Evolutionary conservation across 2,797 vertebrate species (phyloP).

Genomic region (Schizopygopsis malacanthus): DNA sequence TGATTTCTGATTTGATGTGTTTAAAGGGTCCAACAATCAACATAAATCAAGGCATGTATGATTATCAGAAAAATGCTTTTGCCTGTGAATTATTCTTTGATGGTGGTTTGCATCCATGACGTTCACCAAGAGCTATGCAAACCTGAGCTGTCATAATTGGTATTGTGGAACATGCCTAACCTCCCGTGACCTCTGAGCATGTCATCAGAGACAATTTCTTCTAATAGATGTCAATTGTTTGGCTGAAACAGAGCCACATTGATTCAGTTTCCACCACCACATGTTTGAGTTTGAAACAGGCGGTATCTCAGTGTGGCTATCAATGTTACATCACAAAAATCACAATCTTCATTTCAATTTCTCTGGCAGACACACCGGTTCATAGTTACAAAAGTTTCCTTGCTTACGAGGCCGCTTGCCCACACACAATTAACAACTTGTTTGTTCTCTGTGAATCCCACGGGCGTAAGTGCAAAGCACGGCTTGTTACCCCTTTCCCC

Average conservation of each 20-base stretch:
- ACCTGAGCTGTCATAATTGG: not conserved
- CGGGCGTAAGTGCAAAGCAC: slow-evolving; percentile 63
- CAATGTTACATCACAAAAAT: not conserved
- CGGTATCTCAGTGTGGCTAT: not conserved
- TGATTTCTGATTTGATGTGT: not conserved
- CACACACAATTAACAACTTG: slow-evolving; percentile 79
- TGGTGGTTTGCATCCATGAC: slow-evolving; percentile 11
- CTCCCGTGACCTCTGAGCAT: slow-evolving; percentile 47
- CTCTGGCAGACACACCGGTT: slow-evolving; percentile 18
- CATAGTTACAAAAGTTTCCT: slow-evolving; percentile 39
- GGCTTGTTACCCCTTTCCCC: slow-evolving; percentile 71
- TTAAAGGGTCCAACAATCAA: not conserved
- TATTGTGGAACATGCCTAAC: slow-evolving; percentile 49
- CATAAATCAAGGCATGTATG: not conserved
- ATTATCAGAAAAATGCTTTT: not conserved
- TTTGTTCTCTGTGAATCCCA: slow-evolving; percentile 76
- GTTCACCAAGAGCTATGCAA: slow-evolving; percentile 17
- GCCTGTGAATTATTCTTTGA: not conserved
- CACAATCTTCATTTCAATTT: not conserved
- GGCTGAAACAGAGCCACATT: not conserved
- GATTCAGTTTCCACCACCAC: not conserved
- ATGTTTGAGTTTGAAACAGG: not conserved
- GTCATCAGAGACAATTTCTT: slow-evolving; percentile 57
- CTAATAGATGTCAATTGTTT: slow-evolving; percentile 68
- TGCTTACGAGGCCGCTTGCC: slow-evolving; percentile 55